These are phyloP conservation scores for Bombylius major DNA, from an alignment of 2,888 invertebrate genomes.

Conservation along the genomic window DNA sequence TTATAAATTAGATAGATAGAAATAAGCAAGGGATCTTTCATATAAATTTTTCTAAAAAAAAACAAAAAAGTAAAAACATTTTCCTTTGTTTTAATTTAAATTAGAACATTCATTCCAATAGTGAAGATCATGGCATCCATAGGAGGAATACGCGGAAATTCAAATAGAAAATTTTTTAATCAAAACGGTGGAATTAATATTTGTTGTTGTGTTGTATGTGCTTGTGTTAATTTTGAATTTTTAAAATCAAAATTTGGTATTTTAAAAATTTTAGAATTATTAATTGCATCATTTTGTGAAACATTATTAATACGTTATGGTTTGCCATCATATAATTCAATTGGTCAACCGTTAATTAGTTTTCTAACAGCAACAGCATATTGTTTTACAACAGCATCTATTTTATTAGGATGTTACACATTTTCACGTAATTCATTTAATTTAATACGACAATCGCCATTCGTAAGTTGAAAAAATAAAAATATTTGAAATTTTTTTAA, in stretches of 20 bases:
- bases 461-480: conserved; percentile 47
- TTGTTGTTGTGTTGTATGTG: conserved; percentile 64
- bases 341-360: conserved; percentile 69
- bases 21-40: too few species aligned
- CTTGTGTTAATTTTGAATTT: conserved; percentile 66
- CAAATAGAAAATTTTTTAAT: conserved; percentile 10
- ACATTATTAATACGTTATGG: conserved; percentile 69
- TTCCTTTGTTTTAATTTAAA: too few species aligned
- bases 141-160: too few species aligned
- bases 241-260: conserved; percentile 58
- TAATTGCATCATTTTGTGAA: conserved; percentile 71
- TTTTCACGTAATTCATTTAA: conserved; percentile 64
- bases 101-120: too few species aligned
- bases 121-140: too few species aligned
- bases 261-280: conserved; percentile 60
- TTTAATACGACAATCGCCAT: conserved; percentile 65
- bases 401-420: conserved; percentile 64
- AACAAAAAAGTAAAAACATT: too few species aligned
- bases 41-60: too few species aligned
- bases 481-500: neutral
- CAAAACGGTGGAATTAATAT: conserved; percentile 47
- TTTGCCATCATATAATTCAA: conserved; percentile 52
- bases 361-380: conserved; percentile 70
- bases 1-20: too few species aligned
- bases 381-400: conserved; percentile 62